A percentile compares a stretch with the other conserved stretches of the same genome.
Conservation (phyloP, 2,888 invertebrate species). For the Drosophila macrospina region DNA sequence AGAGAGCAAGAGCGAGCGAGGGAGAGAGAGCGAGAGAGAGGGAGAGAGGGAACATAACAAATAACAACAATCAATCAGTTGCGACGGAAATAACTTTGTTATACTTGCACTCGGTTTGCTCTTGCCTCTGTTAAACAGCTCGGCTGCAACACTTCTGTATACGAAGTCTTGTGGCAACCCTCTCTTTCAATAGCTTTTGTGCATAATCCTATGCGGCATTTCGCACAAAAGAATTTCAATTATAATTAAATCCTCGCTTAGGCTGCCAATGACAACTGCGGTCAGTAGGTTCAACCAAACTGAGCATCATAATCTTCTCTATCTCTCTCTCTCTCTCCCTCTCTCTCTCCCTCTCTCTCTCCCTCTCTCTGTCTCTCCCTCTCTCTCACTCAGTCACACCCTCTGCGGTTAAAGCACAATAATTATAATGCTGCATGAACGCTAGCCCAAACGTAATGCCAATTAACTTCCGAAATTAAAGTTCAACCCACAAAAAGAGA, state of each 20-base stretch:
- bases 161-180: conserved; percentile 10
- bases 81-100: conserved; percentile 20
- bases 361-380: neutral
- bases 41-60: conserved; percentile 16
- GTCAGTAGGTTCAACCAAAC: conserved; percentile 42
- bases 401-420: conserved; percentile 32
- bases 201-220: conserved; percentile 24
- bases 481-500: conserved; percentile 39
- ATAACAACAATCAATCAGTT: conserved; percentile 56
- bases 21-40: neutral
- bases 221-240: conserved; percentile 46
- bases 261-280: conserved; percentile 60
- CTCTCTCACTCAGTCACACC: neutral
- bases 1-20: no score
- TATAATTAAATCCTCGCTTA: conserved; percentile 60
- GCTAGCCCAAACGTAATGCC: conserved; percentile 43
- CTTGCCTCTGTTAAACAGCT: neutral
- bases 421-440: conserved; percentile 47
- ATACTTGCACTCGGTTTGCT: conserved; percentile 15
- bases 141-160: conserved; percentile 20
- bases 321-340: neutral
- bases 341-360: neutral
- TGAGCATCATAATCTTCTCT: conserved; percentile 46
- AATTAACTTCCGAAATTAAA: conserved; percentile 64
- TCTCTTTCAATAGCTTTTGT: conserved; percentile 13